phyloP scores from a whole-genome alignment of 2,113 vertebrate genomes.

The Illadopsis cleaveri region DNA sequence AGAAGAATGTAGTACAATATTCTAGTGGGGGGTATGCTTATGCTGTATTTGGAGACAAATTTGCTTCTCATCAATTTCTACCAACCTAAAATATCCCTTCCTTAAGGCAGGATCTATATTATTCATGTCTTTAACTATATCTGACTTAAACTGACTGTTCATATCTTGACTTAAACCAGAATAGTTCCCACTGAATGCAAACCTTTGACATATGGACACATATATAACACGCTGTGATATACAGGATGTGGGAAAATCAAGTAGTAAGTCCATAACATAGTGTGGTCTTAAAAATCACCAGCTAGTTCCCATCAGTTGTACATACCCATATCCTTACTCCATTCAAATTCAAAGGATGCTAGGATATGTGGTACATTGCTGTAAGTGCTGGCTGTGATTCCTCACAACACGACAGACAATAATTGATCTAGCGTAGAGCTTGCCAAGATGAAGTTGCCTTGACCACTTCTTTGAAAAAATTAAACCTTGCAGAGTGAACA shows the following conservation, averaged over 20 bases:
- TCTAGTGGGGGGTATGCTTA: background rate
- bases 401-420: background rate
- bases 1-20: background rate
- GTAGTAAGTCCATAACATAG: background rate
- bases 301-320: background rate
- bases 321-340: background rate
- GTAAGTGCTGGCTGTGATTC: background rate
- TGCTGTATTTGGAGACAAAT: background rate
- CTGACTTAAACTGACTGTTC: background rate
- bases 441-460: background rate
- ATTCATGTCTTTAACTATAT: background rate
- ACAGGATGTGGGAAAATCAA: background rate
- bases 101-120: background rate
- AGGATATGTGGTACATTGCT: accelerated
- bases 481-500: background rate
- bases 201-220: accelerated
- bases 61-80: background rate
- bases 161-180: background rate
- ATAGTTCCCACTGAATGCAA: background rate
- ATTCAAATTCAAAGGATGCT: background rate
- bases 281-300: background rate
- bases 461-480: background rate
- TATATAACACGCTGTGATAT: accelerated
- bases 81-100: background rate
- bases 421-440: background rate